phyloP scores from a whole-genome alignment of 2,797 vertebrate species.

The Siniperca obscura region DNA sequence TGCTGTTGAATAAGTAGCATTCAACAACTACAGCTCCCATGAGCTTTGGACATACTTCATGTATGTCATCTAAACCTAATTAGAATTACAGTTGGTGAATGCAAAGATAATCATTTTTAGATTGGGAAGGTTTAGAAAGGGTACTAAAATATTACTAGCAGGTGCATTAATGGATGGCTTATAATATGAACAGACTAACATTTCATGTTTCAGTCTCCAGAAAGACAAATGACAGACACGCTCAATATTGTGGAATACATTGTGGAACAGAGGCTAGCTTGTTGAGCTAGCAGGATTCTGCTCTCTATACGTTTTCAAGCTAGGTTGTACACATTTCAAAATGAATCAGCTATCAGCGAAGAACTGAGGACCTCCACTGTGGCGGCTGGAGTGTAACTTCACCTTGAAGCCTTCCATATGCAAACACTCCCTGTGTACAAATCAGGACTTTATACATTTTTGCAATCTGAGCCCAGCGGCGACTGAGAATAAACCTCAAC shows the following conservation, averaged over 20 bases:
- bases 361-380: not conserved
- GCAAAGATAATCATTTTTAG: not conserved
- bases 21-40: not conserved
- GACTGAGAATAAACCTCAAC: slow-evolving; percentile 34
- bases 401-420: slow-evolving; percentile 23
- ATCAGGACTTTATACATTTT: not conserved
- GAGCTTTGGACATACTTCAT: slow-evolving; percentile 7
- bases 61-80: slow-evolving; percentile 9
- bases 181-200: not conserved
- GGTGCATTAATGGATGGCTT: not conserved
- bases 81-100: slow-evolving; percentile 9
- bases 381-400: slow-evolving; percentile 8
- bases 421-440: not conserved
- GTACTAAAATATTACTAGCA: not conserved
- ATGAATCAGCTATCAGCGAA: slow-evolving; percentile 3
- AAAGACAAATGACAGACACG: not conserved
- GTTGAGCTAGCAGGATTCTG: not conserved
- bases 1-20: slow-evolving; percentile 23
- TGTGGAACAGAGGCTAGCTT: not conserved
- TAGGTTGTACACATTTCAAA: not conserved
- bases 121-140: not conserved
- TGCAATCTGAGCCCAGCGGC: slow-evolving; percentile 20
- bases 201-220: not conserved
- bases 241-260: not conserved
- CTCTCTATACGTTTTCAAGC: not conserved